These are phyloP conservation scores for Halictus rubicundus DNA, from an alignment of 1,140 invertebrate genomes.

Conservation along the genomic window DNA sequence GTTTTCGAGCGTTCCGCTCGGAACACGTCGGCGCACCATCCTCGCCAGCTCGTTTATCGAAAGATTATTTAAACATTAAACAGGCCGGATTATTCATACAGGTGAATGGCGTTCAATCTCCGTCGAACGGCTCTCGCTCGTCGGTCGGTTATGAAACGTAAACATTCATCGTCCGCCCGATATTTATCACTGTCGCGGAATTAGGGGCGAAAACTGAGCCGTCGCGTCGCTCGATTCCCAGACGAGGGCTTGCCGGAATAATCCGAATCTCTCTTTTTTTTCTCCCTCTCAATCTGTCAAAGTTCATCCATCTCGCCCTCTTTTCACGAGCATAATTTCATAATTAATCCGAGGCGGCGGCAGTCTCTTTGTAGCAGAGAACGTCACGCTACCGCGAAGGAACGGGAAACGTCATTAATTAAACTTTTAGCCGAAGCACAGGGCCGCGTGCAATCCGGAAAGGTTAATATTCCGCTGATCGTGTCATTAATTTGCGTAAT, in stretches of 20 bases:
- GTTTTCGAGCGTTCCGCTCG: too few relatives aligned
- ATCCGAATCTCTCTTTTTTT: not conserved
- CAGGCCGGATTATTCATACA: not conserved
- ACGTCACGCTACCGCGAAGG: not conserved
- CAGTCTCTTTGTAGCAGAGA: constrained; percentile 22
- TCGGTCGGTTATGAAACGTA: not conserved
- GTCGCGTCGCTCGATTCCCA: too few relatives aligned
- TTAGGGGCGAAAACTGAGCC: not conserved
- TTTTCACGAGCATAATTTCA: constrained; percentile 26
- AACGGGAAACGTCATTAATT: constrained; percentile 32
- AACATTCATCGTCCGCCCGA: not conserved
- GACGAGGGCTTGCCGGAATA: not conserved
- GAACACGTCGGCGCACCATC: too few relatives aligned
- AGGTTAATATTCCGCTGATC: constrained; percentile 36
- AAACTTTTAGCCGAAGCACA: constrained; percentile 26
- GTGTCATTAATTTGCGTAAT: constrained; percentile 32
- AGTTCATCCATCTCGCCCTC: not conserved
- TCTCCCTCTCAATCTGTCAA: too few relatives aligned
- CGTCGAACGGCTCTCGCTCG: not conserved
- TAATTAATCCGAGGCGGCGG: constrained; percentile 17
- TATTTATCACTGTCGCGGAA: constrained; percentile 6
- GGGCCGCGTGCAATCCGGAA: not conserved
- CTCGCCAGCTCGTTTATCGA: not conserved
- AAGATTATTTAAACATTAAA: not conserved
- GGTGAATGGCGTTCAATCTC: not conserved